Percentiles rank a stretch among this genome's conserved stretches.
These are phyloP conservation scores for Drosophila multiciliata DNA, from an alignment of 2,888 invertebrate genomes.

Conservation along the genomic window DNA sequence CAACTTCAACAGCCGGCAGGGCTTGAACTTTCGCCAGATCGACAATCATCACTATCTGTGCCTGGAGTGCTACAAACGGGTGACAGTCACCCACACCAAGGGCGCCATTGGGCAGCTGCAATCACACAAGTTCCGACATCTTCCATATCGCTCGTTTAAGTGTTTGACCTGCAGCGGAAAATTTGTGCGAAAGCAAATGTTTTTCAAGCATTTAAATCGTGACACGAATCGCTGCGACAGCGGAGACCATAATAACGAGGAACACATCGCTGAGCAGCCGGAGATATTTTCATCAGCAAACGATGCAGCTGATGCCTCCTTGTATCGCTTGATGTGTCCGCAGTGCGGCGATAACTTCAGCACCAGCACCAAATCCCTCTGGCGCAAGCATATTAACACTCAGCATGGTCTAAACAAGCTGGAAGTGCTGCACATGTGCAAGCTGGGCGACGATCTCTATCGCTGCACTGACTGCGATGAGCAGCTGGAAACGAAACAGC, in stretches of 20 bases:
- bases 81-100: conserved; percentile 82
- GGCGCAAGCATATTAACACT: conserved; percentile 81
- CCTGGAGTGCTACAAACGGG: conserved; percentile 82
- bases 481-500: conserved; percentile 70
- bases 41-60: conserved; percentile 82
- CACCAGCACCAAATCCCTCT: conserved; percentile 61
- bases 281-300: conserved; percentile 6
- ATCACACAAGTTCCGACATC: conserved; percentile 82
- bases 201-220: conserved; percentile 81
- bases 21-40: conserved; percentile 81
- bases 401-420: conserved; percentile 70
- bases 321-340: conserved; percentile 71
- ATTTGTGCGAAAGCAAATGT: conserved; percentile 83
- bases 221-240: conserved; percentile 79
- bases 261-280: conserved; percentile 6
- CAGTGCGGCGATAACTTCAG: conserved; percentile 78
- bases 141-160: conserved; percentile 81
- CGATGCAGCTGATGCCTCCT: conserved; percentile 33
- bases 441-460: conserved; percentile 63
- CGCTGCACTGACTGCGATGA: conserved; percentile 77
- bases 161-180: conserved; percentile 76
- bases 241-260: conserved; percentile 32
- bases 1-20: conserved; percentile 77
- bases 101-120: conserved; percentile 82
- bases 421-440: conserved; percentile 69